Evolutionary conservation across 2,797 vertebrate species (phyloP).

Genomic region (Malurus splendens): DNA sequence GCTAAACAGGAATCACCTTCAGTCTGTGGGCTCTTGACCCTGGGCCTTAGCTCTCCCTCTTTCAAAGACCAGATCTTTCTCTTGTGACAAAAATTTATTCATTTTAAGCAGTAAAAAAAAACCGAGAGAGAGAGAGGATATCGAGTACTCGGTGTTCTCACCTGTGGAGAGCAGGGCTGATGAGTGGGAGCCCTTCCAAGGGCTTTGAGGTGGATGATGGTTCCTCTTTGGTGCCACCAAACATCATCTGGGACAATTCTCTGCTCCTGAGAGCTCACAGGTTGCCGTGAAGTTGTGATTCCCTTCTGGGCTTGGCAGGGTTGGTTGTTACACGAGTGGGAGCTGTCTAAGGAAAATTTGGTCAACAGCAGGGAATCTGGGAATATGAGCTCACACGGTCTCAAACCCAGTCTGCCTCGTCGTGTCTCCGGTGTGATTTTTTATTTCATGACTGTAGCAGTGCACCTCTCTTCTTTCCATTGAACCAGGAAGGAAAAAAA

Average conservation of each 20-base stretch:
- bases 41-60: neutral
- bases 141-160: neutral
- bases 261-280: neutral
- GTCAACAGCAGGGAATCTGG: neutral
- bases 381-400: neutral
- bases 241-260: neutral
- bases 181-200: neutral
- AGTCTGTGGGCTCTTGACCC: neutral
- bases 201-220: neutral
- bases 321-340: neutral
- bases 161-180: neutral
- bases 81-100: neutral
- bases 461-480: neutral
- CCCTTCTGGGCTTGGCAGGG: neutral
- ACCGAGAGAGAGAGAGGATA: fast-evolving
- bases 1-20: neutral
- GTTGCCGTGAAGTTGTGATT: neutral
- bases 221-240: neutral
- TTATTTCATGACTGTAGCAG: neutral
- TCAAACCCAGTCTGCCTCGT: neutral
- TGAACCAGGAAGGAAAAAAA: neutral
- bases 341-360: neutral
- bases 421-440: neutral
- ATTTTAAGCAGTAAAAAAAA: neutral
- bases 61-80: neutral